Conservation (phyloP, 2,797 vertebrate genomes). For the Bovichtus diacanthus region DNA sequence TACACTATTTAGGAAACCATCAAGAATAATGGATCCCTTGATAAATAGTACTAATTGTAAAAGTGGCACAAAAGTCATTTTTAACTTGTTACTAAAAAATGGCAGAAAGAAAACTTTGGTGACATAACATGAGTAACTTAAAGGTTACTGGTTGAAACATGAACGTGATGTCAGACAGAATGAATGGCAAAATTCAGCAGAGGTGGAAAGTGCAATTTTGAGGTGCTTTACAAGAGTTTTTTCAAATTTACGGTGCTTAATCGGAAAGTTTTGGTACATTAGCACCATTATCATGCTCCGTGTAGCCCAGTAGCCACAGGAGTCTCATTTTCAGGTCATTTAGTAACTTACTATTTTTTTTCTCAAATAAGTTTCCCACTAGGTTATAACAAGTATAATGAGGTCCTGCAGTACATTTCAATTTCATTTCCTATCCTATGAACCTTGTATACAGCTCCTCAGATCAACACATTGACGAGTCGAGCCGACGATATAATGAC, state of each 20-base stretch:
- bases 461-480: constrained; percentile 77
- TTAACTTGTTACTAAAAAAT: constrained; percentile 27
- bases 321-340: constrained; percentile 16
- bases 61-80: constrained; percentile 17
- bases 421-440: constrained; percentile 64
- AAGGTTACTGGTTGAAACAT: no score
- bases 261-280: constrained; percentile 1
- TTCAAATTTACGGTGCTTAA: background rate
- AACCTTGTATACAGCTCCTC: constrained; percentile 75
- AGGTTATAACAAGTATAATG: constrained; percentile 48
- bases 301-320: background rate
- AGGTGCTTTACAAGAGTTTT: background rate
- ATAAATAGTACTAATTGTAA: constrained; percentile 27
- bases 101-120: no score
- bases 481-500: constrained; percentile 70
- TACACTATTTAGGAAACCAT: constrained; percentile 43
- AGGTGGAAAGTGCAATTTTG: rapidly evolving
- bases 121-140: no score
- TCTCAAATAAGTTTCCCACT: constrained; percentile 9
- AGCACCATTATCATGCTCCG: background rate
- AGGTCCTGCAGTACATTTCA: constrained; percentile 66
- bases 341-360: background rate
- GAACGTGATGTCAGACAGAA: background rate
- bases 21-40: constrained; percentile 35
- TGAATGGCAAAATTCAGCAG: background rate